Base-by-base conservation (phyloP, 1,140 invertebrate genomes). In the Hydropsyche tenuis region DNA sequence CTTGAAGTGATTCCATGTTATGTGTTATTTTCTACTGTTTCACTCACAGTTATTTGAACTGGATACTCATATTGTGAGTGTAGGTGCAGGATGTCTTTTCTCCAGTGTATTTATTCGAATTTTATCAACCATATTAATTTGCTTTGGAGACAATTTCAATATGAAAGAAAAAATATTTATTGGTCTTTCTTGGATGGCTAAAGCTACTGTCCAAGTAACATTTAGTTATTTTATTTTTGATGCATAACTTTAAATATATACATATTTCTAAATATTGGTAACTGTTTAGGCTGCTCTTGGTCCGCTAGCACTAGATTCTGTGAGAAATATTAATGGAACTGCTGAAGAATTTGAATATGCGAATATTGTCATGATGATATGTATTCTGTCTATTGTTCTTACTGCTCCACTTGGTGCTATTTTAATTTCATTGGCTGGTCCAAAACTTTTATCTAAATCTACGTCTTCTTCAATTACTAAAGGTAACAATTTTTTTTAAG, bases 371-470 rank as follows among this genome's bases (percentile, higher is more conserved):
- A 82, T 93, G 53, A 92, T 90, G 42, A 82, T 93, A 7, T 93
- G 91, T 80, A 92, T 97, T 3, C 83, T 98, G 72, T 94, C 93
- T n/a, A 98, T 98, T 66, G 84, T 98, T 0, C 82, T 97, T 53
- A 97, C 96, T 0, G 96, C 96, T 0, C 96, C 96, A 0, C 84
- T 95, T 0, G 95, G 96, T 0, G 94, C 95, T n/a, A 91, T 96
- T 46, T 82, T 95, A 14, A 96, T 97, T 73, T 91, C 92, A 0
- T 78, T 96, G 0, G 86, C 89, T 0, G 95, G 94, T 0, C 91
- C 93, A 0, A 88, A 89, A 74, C 84, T 98, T n/a, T 86, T 98
- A 0, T 89, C 88, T 14, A 90, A 89, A 82, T 89, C 89, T 9
- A 86, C 88, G 77, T 88, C 88, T 5, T 85, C 85, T 77, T 82